phyloP scores from a whole-genome alignment of 2,113 vertebrate genomes.

The Scortum barcoo region DNA sequence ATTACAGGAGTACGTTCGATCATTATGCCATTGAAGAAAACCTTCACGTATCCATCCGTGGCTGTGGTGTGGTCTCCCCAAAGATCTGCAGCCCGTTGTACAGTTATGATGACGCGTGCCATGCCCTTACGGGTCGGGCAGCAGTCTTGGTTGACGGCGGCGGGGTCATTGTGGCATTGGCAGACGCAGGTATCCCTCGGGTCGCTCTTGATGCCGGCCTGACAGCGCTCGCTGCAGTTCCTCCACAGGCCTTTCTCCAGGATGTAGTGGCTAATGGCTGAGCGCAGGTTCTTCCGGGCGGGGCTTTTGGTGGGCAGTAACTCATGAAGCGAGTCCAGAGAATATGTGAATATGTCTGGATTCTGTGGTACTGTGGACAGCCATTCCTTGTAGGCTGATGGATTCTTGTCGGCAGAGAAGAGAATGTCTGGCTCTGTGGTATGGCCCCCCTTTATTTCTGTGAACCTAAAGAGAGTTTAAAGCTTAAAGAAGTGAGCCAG shows the following conservation, averaged over 20 bases:
- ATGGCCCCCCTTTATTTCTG: slow-evolving; percentile 81
- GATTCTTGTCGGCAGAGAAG: slow-evolving; percentile 81
- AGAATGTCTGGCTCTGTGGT: slow-evolving; percentile 85
- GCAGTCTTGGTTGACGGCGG: slow-evolving; percentile 81
- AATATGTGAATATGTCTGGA: slow-evolving; percentile 87
- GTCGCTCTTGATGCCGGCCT: slow-evolving; percentile 72
- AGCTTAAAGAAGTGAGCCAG: not conserved
- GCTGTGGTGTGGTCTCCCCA: slow-evolving; percentile 82
- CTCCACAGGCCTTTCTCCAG: slow-evolving; percentile 80
- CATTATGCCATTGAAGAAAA: slow-evolving; percentile 52
- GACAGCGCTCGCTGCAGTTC: slow-evolving; percentile 80
- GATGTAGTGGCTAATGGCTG: slow-evolving; percentile 85
- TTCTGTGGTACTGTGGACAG: slow-evolving; percentile 67
- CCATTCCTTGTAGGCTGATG: slow-evolving; percentile 86
- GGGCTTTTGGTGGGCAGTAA: slow-evolving; percentile 68
- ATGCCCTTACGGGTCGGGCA: slow-evolving; percentile 85
- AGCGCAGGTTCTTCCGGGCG: slow-evolving; percentile 74
- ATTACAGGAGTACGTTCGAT: slow-evolving; percentile 67
- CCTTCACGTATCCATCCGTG: slow-evolving; percentile 87
- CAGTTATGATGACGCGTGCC: slow-evolving; percentile 81
- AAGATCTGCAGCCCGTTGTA: slow-evolving; percentile 67
- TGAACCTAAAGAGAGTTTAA: slow-evolving; percentile 70
- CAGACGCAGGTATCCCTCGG: slow-evolving; percentile 83
- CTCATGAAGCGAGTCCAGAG: slow-evolving; percentile 85
- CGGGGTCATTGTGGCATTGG: slow-evolving; percentile 74